A percentile compares a stretch with the other conserved stretches of the same genome.
Evolutionary conservation across 2,888 invertebrate species (phyloP).

Genomic region (Eristalis intricaria): DNA sequence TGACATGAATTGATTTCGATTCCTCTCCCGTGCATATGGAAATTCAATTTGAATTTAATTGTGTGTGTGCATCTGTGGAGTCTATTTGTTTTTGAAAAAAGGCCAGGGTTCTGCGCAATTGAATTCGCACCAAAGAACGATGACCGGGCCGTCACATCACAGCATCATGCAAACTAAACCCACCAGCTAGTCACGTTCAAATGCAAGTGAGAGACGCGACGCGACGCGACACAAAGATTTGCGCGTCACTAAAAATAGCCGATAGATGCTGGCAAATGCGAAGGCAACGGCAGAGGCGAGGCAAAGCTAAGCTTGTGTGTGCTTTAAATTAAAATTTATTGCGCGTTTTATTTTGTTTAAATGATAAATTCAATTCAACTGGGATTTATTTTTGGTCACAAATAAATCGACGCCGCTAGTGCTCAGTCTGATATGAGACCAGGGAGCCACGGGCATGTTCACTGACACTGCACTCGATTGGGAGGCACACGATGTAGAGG

Average conservation of each 20-base stretch:
- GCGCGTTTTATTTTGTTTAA: slow-evolving; percentile 67
- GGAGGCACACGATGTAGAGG: neutral
- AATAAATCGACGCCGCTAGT: slow-evolving; percentile 35
- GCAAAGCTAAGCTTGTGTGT: slow-evolving; percentile 27
- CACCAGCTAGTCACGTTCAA: slow-evolving; percentile 43
- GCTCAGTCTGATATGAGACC: neutral
- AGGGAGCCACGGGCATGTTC: neutral
- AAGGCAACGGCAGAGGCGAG: slow-evolving; percentile 5
- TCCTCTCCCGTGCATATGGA: neutral
- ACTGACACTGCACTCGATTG: slow-evolving; percentile 13
- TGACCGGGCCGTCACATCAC: slow-evolving; percentile 38
- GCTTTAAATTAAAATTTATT: slow-evolving; percentile 60
- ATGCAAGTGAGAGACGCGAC: slow-evolving; percentile 42
- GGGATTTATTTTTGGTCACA: slow-evolving; percentile 63
- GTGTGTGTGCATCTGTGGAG: neutral
- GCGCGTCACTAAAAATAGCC: slow-evolving; percentile 48
- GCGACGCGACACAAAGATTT: slow-evolving; percentile 42
- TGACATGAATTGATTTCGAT: neutral
- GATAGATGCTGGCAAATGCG: slow-evolving; percentile 18
- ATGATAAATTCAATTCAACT: slow-evolving; percentile 61
- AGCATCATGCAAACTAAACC: neutral
- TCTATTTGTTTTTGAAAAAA: slow-evolving; percentile 27
- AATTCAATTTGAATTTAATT: slow-evolving; percentile 19
- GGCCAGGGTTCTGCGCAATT: slow-evolving; percentile 59
- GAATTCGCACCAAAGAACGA: slow-evolving; percentile 39